These are phyloP conservation scores for Sinocyclocheilus grahami DNA, from an alignment of 2,113 vertebrate species.

Conservation along the genomic window DNA sequence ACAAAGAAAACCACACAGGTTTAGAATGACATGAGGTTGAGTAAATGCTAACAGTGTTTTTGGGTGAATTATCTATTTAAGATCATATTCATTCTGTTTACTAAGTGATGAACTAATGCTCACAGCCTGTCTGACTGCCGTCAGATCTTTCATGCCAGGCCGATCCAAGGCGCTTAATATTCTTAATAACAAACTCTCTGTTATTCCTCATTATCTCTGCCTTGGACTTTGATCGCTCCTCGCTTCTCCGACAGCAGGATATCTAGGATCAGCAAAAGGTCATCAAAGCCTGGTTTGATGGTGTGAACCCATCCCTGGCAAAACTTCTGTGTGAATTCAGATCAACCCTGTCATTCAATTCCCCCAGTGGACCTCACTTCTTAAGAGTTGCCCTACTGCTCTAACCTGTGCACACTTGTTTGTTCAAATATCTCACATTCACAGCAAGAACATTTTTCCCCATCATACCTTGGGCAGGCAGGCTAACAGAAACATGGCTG, in stretches of 20 bases:
- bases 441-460: slow-evolving; percentile 34
- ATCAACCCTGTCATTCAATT: slow-evolving; percentile 39
- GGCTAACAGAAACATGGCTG: slow-evolving; percentile 57
- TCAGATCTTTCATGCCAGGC: slow-evolving; percentile 32
- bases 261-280: slow-evolving; percentile 40
- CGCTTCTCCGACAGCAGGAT: slow-evolving; percentile 27
- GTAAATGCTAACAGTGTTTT: background rate
- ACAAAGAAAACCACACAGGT: background rate
- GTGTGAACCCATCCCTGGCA: slow-evolving; percentile 47
- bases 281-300: slow-evolving; percentile 35
- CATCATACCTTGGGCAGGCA: slow-evolving; percentile 38
- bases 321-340: slow-evolving; percentile 41
- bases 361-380: slow-evolving; percentile 27
- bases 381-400: slow-evolving; percentile 16
- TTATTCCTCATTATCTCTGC: slow-evolving; percentile 42
- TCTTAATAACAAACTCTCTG: slow-evolving; percentile 43
- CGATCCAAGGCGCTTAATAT: slow-evolving; percentile 32
- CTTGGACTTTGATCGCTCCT: slow-evolving; percentile 37
- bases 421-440: slow-evolving; percentile 43
- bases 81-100: slow-evolving; percentile 2
- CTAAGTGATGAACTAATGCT: slow-evolving; percentile 32
- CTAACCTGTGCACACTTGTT: slow-evolving; percentile 45
- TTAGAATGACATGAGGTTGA: background rate
- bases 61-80: background rate
- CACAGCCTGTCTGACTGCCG: background rate